A percentile compares a stretch with the other conserved stretches of the same genome.
Evolutionary conservation across 2,797 vertebrate species (phyloP).

Genomic region (Moxostoma hubbsi): DNA sequence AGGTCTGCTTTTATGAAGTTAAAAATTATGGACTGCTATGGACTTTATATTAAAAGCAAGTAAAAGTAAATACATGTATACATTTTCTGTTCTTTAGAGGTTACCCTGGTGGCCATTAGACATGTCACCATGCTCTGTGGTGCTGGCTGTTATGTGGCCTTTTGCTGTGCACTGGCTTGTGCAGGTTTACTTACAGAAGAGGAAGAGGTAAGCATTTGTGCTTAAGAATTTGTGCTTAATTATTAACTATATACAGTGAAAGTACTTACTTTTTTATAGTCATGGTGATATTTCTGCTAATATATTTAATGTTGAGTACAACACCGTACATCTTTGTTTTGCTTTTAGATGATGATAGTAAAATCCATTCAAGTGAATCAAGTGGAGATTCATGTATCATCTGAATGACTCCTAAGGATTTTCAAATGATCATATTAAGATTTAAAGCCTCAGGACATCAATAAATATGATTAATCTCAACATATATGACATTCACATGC

Average conservation of each 20-base stretch:
- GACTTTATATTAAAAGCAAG: neutral
- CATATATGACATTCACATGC: too few species aligned
- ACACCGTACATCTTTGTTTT: constrained; percentile 5
- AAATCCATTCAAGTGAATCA: neutral
- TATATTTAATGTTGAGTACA: neutral
- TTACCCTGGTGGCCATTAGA: constrained; percentile 90
- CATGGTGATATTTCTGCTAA: neutral
- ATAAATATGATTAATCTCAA: neutral
- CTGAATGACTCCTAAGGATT: neutral
- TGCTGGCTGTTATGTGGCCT: constrained; percentile 87
- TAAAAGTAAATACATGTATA: neutral
- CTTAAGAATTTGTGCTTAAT: neutral
- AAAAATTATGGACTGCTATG: neutral
- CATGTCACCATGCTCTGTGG: constrained; percentile 80
- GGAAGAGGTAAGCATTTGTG: constrained; percentile 80
- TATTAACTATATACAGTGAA: neutral
- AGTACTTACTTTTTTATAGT: neutral
- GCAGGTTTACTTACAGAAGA: constrained; percentile 86
- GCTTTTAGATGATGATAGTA: constrained; percentile 4
- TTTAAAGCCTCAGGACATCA: neutral
- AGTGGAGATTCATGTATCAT: constrained; percentile 1
- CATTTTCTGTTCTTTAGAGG: constrained; percentile 73
- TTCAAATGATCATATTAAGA: neutral
- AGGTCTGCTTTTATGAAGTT: constrained; percentile 17
- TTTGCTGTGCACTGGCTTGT: constrained; percentile 89